Evolutionary conservation across 2,888 invertebrate genomes (phyloP), one percentile per base, ranked within the genome.

Genomic region (Aradus depressus): DNA sequence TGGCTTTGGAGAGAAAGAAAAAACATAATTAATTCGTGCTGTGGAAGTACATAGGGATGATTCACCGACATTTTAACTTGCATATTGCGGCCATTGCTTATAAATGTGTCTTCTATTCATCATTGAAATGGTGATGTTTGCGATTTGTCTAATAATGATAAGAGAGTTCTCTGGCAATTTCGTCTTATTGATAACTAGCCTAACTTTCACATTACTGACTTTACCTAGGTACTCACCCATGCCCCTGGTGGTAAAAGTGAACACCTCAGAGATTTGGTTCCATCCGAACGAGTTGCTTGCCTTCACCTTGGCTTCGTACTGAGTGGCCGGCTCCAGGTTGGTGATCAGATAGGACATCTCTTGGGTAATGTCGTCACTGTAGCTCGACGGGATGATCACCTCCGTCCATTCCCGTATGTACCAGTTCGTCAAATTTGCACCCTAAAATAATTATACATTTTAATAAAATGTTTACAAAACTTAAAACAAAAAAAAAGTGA

Each of bases 251-350:
- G 75, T 73, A 64, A 79, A 79, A 52, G 72, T 70, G 64, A 79
- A 78, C 51, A 75, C 72, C 50, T 75, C 75, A 21, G 77, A 76
- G 60, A 74, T 68, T 50, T 75, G 74, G 64, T 76, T 75, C 78
- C 77, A 78, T 54, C 79, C 79, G 63, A 74, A 79, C 59, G 75
- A 74, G 65, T 79, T 80, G 62, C 75, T 72, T 44, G 79, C 76
- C 61, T 75, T 74, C 53, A 79, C 77, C 64, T 74, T 75, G 50
- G 78, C 79, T 63, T 80, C 79, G 62, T 79, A 80, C 61, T 75
- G 74, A 53, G 76, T 74, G 56, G 75, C 76, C 16, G 77, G 73
- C 62, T 79, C 77, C 60, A 80, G 68, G 49, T 75, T 76, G 58
- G 74, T 71, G 62, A 79, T 76, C 66, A 77, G 71, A 65, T 79